Conservation (phyloP, 2,797 vertebrate species). For the Channallabes apus region DNA sequence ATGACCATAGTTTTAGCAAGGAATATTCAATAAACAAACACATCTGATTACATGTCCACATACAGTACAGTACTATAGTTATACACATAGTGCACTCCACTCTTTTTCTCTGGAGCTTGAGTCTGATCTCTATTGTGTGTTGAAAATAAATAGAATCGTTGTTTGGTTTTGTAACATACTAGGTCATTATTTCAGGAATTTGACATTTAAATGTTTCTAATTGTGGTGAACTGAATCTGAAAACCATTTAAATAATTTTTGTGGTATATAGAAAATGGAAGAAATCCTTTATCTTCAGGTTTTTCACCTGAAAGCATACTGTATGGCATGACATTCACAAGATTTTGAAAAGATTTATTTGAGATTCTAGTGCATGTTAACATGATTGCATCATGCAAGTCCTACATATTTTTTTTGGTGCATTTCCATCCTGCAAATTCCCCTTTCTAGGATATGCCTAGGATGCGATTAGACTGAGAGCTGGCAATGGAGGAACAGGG, state of each 20-base stretch:
- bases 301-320: background rate
- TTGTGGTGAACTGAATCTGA: background rate
- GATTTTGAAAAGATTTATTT: background rate
- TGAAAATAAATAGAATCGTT: background rate
- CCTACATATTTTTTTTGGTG: background rate
- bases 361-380: background rate
- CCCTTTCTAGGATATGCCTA: background rate
- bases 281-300: background rate
- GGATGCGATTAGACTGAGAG: background rate
- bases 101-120: background rate
- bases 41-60: background rate
- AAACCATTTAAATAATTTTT: background rate
- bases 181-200: background rate
- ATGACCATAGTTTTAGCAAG: background rate
- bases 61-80: background rate
- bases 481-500: background rate
- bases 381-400: background rate
- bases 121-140: background rate
- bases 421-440: background rate
- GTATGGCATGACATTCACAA: background rate
- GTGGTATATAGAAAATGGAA: background rate
- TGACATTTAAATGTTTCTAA: background rate
- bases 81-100: background rate
- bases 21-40: background rate
- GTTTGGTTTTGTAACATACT: background rate